Conservation (phyloP, 2,797 vertebrate species). For the Sparidentex hasta region DNA sequence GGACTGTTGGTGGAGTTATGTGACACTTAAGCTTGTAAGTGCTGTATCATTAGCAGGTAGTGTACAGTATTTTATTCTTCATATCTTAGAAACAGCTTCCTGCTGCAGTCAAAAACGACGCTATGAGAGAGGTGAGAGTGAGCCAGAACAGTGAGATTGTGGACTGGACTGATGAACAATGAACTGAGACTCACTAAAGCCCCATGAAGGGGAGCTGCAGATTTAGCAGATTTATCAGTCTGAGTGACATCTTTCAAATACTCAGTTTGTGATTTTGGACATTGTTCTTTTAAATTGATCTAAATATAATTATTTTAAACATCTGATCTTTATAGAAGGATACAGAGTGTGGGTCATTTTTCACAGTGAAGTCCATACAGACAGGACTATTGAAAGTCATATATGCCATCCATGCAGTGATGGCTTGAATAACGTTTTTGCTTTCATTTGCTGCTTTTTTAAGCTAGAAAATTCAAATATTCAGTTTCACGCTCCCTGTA, state of each 20-base stretch:
- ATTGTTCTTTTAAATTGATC: background rate
- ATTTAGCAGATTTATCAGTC: background rate
- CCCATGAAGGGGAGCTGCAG: background rate
- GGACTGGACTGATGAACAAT: no score
- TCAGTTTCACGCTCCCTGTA: conserved; percentile 17
- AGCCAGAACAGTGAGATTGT: no score
- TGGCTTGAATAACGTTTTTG: background rate
- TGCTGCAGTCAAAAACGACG: background rate
- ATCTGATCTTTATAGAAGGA: background rate
- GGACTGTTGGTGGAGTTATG: background rate
- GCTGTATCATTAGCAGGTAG: background rate
- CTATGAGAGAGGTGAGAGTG: no score
- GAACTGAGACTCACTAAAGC: background rate
- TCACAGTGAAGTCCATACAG: background rate
- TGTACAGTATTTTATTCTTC: background rate
- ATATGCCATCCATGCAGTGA: background rate
- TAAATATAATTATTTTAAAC: background rate
- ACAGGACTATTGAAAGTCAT: background rate
- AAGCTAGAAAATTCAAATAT: conserved; percentile 31
- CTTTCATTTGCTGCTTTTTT: conserved; percentile 18
- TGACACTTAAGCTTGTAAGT: background rate
- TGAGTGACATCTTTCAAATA: background rate
- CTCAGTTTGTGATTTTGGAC: background rate
- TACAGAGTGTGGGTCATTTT: background rate
- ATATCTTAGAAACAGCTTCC: background rate